Evolutionary conservation across 1,140 invertebrate genomes (phyloP).

Genomic region (Lepidotrigona ventralis): DNA sequence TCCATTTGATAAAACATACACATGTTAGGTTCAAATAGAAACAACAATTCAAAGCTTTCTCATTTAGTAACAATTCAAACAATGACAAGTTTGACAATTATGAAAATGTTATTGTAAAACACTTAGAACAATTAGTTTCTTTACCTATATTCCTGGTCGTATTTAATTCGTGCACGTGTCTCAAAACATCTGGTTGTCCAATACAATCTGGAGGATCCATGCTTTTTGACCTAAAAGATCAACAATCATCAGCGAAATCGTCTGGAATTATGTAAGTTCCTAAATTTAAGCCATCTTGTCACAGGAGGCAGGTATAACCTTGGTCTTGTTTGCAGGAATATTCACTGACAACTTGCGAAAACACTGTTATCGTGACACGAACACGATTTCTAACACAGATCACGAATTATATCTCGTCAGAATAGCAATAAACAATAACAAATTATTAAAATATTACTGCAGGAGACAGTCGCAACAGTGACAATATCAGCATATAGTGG

Average conservation of each 20-base stretch:
- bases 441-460: constrained; percentile 3
- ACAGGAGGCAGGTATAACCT: constrained; percentile 62
- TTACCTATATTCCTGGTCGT: constrained; percentile 67
- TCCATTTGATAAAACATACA: too few relatives aligned
- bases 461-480: constrained; percentile 9
- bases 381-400: not conserved
- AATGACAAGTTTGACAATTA: constrained; percentile 35
- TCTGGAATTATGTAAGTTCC: constrained; percentile 71
- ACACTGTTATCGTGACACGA: not conserved
- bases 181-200: constrained; percentile 67
- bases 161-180: constrained; percentile 60
- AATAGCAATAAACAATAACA: not conserved
- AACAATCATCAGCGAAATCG: constrained; percentile 45
- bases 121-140: constrained; percentile 11
- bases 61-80: not conserved
- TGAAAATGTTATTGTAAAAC: constrained; percentile 7
- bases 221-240: constrained; percentile 74
- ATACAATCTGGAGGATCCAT: constrained; percentile 68
- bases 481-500: not conserved
- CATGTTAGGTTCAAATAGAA: not conserved
- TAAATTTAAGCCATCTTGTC: constrained; percentile 74
- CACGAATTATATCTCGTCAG: not conserved
- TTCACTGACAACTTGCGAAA: constrained; percentile 61
- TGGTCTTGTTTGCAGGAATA: constrained; percentile 56
- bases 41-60: not conserved